A percentile compares a stretch with the other conserved stretches of the same genome.
These are phyloP conservation scores for Aselliscus stoliczkanus DNA, from an alignment of 2,797 vertebrate species.

Conservation along the genomic window DNA sequence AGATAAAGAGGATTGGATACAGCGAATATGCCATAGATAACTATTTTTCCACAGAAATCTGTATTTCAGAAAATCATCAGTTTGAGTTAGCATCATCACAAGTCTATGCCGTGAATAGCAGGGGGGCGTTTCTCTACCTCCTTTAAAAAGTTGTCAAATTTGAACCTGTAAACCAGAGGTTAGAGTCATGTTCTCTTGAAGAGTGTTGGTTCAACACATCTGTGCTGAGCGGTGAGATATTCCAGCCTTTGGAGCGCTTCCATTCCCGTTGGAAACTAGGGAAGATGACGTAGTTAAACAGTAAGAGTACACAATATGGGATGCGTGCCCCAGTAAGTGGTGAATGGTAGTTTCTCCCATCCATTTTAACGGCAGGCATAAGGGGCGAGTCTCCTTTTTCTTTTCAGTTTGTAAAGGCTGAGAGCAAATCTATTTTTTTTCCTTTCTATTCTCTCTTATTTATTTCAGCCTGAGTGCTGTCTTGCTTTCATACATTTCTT, in stretches of 20 bases:
- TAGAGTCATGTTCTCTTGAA: background rate
- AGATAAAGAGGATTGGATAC: background rate
- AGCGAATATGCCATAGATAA: background rate
- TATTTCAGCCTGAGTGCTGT: background rate
- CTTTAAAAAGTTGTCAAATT: background rate
- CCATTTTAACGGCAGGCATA: background rate
- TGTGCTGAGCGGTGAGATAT: background rate
- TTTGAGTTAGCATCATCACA: background rate
- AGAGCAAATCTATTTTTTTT: background rate
- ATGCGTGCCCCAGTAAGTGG: background rate
- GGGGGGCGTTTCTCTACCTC: background rate
- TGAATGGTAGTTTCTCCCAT: background rate
- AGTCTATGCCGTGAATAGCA: background rate
- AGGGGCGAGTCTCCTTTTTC: background rate
- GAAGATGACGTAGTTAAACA: background rate
- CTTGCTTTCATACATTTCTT: slow-evolving; percentile 1
- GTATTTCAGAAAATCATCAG: background rate
- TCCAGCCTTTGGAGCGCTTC: background rate
- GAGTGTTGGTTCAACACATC: background rate
- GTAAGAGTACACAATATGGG: background rate
- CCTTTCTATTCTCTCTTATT: background rate
- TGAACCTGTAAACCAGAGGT: background rate
- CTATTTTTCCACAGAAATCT: background rate
- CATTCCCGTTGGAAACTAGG: background rate
- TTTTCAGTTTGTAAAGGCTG: background rate